Evolutionary conservation across 2,113 vertebrate species (phyloP).

Genomic region (Lepidothrix coronata): DNA sequence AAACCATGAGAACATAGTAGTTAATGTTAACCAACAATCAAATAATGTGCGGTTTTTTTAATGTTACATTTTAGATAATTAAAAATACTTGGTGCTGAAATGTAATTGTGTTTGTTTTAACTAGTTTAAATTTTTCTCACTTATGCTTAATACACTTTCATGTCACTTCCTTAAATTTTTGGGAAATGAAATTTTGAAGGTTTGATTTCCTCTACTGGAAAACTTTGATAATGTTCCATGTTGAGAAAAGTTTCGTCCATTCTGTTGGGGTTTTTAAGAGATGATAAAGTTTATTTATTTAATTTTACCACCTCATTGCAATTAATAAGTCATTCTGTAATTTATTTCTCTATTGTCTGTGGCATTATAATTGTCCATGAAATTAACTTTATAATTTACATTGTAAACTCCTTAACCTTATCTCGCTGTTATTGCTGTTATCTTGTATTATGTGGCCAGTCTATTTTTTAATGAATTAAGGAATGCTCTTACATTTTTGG

Average conservation of each 20-base stretch:
- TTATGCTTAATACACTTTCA: neutral
- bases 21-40: neutral
- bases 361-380: neutral
- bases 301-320: neutral
- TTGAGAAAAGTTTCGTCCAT: neutral
- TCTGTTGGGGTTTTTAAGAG: neutral
- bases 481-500: neutral
- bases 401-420: neutral
- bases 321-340: neutral
- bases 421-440: neutral
- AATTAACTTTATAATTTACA: neutral
- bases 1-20: neutral
- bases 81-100: neutral
- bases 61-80: neutral
- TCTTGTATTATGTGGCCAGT: neutral
- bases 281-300: neutral
- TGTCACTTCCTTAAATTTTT: neutral
- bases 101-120: neutral
- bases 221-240: neutral
- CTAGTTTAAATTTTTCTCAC: neutral
- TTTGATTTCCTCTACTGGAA: neutral
- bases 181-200: neutral
- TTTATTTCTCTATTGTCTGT: neutral
- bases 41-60: neutral
- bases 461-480: neutral